Evolutionary conservation across 2,888 invertebrate species (phyloP), one percentile per base, ranked within the genome.

Genomic region (Pseudococcus jackbeardsleyi): DNA sequence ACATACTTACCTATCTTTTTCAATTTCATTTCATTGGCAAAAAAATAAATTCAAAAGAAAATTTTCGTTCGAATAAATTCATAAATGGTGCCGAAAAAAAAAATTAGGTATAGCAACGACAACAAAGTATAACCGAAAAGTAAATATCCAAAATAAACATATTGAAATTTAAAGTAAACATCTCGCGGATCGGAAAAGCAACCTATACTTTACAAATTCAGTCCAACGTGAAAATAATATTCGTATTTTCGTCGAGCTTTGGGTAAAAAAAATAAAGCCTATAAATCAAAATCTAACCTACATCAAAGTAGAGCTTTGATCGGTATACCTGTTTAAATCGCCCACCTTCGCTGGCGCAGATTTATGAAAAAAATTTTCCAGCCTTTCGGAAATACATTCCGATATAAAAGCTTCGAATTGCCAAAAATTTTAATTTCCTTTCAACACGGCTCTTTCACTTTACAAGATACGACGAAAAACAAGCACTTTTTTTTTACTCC

Each of bases 361-460:
- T 26, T 72, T 72, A 11, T 3, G 26, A 72, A 72, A 72, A 64
- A 64, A 64, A 12, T 26, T 12, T 0, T 11, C 68, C 11, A 72
- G 11, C 11, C 33, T 33, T 22, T 72, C n/a, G 59, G 19, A 59
- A 59, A 15, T 64, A 54, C 54, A 59, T 19, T 64, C 64, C 22
- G 15, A 59, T 33, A 33, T 33, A 59, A 59, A 72, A 72, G 11
- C 26, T 72, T 72, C 68, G 26, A 33, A 33, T 33, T 33, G 26
- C 26, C 26, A 33, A 72, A 59, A 59, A 72, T 72, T 72, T 72
- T 72, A 72, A 72, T 72, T 72, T 72, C 68, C 68, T 72, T 72
- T 72, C 68, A 72, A 72, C 68, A 26, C 33, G 68, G 26, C 68
- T 72, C 68, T 72, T 33, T 22, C 9, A 5, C 15, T 72, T 33